These are phyloP conservation scores for Zaprionus obscuricornis DNA, from an alignment of 2,888 invertebrate species.

Conservation along the genomic window DNA sequence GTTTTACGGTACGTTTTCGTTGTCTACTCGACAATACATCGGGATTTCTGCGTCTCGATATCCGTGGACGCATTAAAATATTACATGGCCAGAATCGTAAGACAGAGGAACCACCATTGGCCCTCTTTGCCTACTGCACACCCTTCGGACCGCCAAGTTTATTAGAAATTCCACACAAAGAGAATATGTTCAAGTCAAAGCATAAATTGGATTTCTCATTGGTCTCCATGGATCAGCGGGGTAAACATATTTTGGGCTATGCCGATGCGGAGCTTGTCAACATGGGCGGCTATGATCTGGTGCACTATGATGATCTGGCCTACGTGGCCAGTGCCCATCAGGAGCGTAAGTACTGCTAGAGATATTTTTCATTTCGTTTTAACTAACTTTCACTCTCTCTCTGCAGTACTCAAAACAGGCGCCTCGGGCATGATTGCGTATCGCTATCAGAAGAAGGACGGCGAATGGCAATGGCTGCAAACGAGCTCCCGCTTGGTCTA, in stretches of 20 bases:
- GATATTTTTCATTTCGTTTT: neutral
- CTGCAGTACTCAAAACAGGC: slow-evolving; percentile 97
- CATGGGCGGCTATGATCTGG: slow-evolving; percentile 98
- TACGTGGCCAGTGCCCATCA: slow-evolving; percentile 99
- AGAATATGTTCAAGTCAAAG: slow-evolving; percentile 99
- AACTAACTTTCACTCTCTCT: slow-evolving; percentile 1
- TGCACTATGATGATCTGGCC: slow-evolving; percentile 98
- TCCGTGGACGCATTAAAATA: slow-evolving; percentile 97
- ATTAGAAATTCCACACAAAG: slow-evolving; percentile 98
- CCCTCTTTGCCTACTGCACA: slow-evolving; percentile 98
- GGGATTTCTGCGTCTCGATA: slow-evolving; percentile 98
- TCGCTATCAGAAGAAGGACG: slow-evolving; percentile 96
- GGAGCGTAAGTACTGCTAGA: slow-evolving; percentile 91
- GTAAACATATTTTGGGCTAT: slow-evolving; percentile 97
- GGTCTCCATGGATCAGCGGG: slow-evolving; percentile 99
- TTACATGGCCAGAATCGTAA: slow-evolving; percentile 98
- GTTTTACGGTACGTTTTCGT: slow-evolving; percentile 99
- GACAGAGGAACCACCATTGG: slow-evolving; percentile 96
- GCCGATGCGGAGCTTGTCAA: slow-evolving; percentile 95
- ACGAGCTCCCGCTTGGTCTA: slow-evolving; percentile 97
- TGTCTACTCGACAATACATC: slow-evolving; percentile 99
- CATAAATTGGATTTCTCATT: slow-evolving; percentile 98
- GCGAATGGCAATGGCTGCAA: slow-evolving; percentile 99
- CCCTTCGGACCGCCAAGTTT: slow-evolving; percentile 99
- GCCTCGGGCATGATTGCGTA: slow-evolving; percentile 99